Evolutionary conservation across 2,113 vertebrate genomes (phyloP), one percentile per base, ranked within the genome.

Genomic region (Garra rufa): DNA sequence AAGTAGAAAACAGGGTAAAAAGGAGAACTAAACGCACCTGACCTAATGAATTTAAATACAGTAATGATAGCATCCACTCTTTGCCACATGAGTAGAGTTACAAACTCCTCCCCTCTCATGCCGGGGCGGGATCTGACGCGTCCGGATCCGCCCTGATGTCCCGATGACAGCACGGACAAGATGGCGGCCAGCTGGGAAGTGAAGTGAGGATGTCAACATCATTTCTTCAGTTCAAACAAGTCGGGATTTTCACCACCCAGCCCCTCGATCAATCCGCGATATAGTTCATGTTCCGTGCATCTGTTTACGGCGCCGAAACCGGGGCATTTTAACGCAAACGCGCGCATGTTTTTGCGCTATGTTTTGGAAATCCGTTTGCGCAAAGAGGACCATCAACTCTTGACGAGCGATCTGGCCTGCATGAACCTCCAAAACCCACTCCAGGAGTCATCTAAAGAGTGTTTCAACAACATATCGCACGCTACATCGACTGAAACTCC

Each of bases 181-280:
- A 95, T 95, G 94, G 95, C 94, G 90, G 94, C 91, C 88, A 91
- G 87, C 89, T 89, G 83, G 84, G 89, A 85, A 90, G 91, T 88
- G 91, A 92, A 94, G 89, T 94, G 92, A 95, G 91, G 91, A 86
- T 85, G 90, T 92, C 92, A 93, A 95, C 91, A 92, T 89, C 70
- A 61, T 91, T 91, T 90, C 90, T 84, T 41, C 38, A 70, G 70
- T 85, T 85, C 83, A 87, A 87, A 84, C 86, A 55, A 71, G 52
- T 55, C 63, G 48, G 82, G 26, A 55, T 74, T 84, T 85, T 76
- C 9, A 84, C 24, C 77, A 65, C 21, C 61, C 41, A 85, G 28
- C 83, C 48, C 38, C 28, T 73, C 81, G 48, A 75, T 52, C 44
- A 77, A 85, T 81, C 26, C 80, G 59, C 50, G 15, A 26, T 24